Evolutionary conservation across 2,797 vertebrate genomes (phyloP).

Genomic region (Clarias laeviceps): DNA sequence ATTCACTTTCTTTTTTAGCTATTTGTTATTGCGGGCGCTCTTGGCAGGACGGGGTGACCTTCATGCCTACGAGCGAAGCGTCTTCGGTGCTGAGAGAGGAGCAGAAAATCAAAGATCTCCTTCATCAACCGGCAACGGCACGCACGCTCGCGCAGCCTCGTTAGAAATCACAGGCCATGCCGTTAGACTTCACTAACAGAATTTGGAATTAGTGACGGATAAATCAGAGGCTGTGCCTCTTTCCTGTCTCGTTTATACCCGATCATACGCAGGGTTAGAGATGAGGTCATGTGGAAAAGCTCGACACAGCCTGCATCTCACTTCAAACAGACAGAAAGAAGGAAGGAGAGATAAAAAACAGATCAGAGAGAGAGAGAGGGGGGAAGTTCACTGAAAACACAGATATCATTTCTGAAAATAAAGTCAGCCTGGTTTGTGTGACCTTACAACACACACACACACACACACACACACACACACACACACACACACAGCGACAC

Average conservation of each 20-base stretch:
- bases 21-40: slow-evolving; percentile 35
- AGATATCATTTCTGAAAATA: slow-evolving; percentile 23
- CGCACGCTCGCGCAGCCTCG: not conserved
- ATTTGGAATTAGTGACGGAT: not conserved
- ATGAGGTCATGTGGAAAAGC: slow-evolving; percentile 1
- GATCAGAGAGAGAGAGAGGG: slow-evolving; percentile 1
- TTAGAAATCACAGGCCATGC: not conserved
- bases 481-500: not conserved
- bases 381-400: not conserved
- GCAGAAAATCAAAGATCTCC: not conserved
- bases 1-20: slow-evolving; percentile 27
- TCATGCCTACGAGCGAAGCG: slow-evolving; percentile 7
- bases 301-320: not conserved
- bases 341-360: not conserved
- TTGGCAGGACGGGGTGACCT: slow-evolving; percentile 41
- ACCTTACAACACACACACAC: slow-evolving; percentile 11
- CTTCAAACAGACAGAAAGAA: slow-evolving; percentile 14
- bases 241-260: not conserved
- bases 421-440: slow-evolving; percentile 16
- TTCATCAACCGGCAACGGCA: not conserved
- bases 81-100: not conserved
- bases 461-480: not conserved
- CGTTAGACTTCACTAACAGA: not conserved
- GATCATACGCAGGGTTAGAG: not conserved
- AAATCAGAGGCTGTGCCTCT: not conserved